These are phyloP conservation scores for Ceramica pisi DNA, from an alignment of 2,888 invertebrate genomes.

Conservation along the genomic window DNA sequence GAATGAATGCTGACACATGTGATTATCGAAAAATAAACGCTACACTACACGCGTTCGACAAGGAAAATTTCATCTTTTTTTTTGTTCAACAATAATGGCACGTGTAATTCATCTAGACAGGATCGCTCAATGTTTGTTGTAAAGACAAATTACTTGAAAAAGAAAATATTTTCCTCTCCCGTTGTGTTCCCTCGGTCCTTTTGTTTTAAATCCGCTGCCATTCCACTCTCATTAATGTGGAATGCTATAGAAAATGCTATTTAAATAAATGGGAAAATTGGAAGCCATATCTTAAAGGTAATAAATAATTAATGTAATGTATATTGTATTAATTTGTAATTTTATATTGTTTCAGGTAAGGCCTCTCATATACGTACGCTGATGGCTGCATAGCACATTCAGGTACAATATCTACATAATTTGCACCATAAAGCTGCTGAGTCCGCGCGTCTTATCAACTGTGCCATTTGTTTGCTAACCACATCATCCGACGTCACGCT, in stretches of 20 bases:
- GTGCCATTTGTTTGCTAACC: slow-evolving; percentile 64
- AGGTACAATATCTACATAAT: slow-evolving; percentile 28
- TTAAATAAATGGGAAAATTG: not conserved
- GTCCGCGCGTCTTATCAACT: slow-evolving; percentile 47
- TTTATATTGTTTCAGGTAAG: slow-evolving; percentile 65
- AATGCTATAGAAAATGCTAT: not conserved
- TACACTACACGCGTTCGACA: not conserved
- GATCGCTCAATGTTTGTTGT: slow-evolving; percentile 28
- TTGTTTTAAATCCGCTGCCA: slow-evolving; percentile 22
- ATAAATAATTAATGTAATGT: not conserved
- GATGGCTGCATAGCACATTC: not conserved
- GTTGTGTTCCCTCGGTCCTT: not conserved
- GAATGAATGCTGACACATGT: not conserved
- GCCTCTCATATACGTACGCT: not conserved
- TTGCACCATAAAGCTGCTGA: slow-evolving; percentile 13
- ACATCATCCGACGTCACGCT: slow-evolving; percentile 67
- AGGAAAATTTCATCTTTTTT: not conserved
- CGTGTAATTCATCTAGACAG: slow-evolving; percentile 5
- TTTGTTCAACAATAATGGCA: slow-evolving; percentile 13
- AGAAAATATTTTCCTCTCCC: slow-evolving; percentile 9
- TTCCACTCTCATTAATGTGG: slow-evolving; percentile 25
- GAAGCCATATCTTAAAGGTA: not conserved
- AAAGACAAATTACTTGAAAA: slow-evolving; percentile 29
- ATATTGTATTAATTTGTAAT: slow-evolving; percentile 16
- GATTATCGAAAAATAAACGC: not conserved